Evolutionary conservation across 2,797 vertebrate genomes (phyloP), one percentile per base, ranked within the genome.

Genomic region (Pogoniulus pusillus): DNA sequence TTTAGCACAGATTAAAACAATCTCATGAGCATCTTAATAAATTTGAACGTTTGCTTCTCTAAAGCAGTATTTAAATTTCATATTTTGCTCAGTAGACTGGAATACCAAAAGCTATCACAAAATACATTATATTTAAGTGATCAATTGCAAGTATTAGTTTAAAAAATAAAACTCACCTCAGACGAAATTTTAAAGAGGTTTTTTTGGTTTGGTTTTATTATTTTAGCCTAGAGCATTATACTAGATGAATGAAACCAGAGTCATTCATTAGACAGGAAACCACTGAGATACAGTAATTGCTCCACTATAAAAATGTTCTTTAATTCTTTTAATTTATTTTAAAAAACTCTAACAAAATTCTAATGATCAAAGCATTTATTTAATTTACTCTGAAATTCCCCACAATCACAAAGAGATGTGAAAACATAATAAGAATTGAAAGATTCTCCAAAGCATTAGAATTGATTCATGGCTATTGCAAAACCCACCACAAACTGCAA

Each of bases 401-500:
- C 65, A 73, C 6, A 53, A 34, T 2, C 0, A 0, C 19, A 66
- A 83, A 68, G 12, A 68, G 16, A 87, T 51, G 37, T 34, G 1
- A 4, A 62, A 55, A 34, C 20, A 65, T 39, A 16, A 30, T 23
- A 47, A 47, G 10, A 47, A 22, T 23, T 47, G 45, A 32, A 15
- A 34, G 12, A n/a, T 20, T 16, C 16, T 74, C 35, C 15, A 83
- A 82, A 79, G 57, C 15, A 57, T 45, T 66, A 37, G 24, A 84
- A 63, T 5, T 27, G 60, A 89, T 68, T 41, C 13, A 24, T 22
- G 20, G 13, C 45, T 91, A 72, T 83, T 83, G 75, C 37, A 75
- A 89, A 93, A 63, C 6, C 5, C n/a, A 80, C 7, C 54, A 89
- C 39, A 84, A 85, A 39, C 43, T 76, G 30, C 64, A 82, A 85